These are phyloP conservation scores for Lagocephalus sceleratus DNA, from an alignment of 2,797 vertebrate genomes.

Conservation along the genomic window DNA sequence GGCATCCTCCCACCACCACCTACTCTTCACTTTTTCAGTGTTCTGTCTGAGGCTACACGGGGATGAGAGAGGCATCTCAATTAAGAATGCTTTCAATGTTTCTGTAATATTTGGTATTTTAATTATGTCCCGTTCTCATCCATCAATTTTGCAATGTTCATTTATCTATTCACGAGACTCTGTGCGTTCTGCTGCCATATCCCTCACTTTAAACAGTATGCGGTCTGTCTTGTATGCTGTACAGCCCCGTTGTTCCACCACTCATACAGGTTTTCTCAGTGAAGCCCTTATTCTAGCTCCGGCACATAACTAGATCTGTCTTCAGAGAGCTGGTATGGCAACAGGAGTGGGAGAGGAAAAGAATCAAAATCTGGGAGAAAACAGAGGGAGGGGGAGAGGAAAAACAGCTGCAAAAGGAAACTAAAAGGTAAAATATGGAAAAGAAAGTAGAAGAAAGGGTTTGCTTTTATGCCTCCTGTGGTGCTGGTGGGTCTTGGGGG, in stretches of 20 bases:
- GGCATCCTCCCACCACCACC: conserved; percentile 40
- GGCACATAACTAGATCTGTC: conserved; percentile 33
- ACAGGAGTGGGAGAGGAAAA: conserved; percentile 23
- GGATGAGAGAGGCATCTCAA: conserved; percentile 17
- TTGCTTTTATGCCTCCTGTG: conserved; percentile 44
- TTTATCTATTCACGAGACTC: conserved; percentile 2
- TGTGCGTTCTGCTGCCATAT: background rate
- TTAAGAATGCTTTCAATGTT: conserved; percentile 20
- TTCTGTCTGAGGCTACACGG: conserved; percentile 27
- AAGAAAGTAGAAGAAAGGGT: conserved; percentile 46
- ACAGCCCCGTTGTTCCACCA: background rate
- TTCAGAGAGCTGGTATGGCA: conserved; percentile 32
- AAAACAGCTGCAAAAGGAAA: conserved; percentile 1
- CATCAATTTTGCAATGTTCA: conserved; percentile 8
- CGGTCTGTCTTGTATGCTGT: too few relatives aligned
- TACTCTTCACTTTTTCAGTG: conserved; percentile 20
- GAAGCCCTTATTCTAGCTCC: conserved; percentile 33
- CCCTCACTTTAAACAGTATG: too few relatives aligned
- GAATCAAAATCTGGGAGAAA: conserved; percentile 14
- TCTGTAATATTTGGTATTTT: conserved; percentile 9
- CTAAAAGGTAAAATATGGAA: conserved; percentile 30
- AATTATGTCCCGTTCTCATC: conserved; percentile 10
- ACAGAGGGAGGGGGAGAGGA: conserved; percentile 6
- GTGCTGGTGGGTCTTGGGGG: conserved; percentile 56
- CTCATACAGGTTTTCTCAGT: conserved; percentile 6